These are phyloP conservation scores for Lasaia peninsularis DNA, from an alignment of 1,140 invertebrate species.

Conservation along the genomic window DNA sequence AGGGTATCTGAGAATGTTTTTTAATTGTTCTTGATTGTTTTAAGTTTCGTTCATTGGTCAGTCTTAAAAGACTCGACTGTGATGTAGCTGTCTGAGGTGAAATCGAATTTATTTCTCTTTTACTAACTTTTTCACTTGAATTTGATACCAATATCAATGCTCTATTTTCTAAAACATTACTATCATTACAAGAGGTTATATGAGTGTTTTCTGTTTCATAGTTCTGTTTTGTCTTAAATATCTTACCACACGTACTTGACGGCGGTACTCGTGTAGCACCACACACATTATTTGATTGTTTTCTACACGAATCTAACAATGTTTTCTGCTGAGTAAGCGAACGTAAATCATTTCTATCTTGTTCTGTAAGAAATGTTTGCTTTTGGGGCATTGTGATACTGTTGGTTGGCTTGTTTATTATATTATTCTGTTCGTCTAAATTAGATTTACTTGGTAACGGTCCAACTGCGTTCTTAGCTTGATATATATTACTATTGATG, in stretches of 20 bases:
- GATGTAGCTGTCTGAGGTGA: background rate
- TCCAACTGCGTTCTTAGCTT: conserved; percentile 7
- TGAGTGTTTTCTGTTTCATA: background rate
- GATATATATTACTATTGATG: background rate
- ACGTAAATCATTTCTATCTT: background rate
- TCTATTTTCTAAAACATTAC: background rate
- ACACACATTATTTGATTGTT: background rate
- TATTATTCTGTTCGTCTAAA: too few relatives aligned
- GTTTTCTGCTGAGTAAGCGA: conserved; percentile 1
- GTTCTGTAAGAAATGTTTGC: background rate
- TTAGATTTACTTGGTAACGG: background rate
- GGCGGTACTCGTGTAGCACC: background rate
- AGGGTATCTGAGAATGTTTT: background rate
- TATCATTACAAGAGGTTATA: background rate
- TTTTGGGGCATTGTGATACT: background rate
- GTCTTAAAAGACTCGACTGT: background rate
- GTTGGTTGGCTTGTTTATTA: too few relatives aligned
- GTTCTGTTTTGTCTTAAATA: background rate
- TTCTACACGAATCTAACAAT: background rate
- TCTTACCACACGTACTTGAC: background rate
- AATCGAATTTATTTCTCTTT: background rate
- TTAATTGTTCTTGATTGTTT: background rate
- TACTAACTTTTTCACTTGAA: background rate
- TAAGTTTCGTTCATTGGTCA: background rate
- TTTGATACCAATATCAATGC: background rate